phyloP scores from a whole-genome alignment of 2,888 invertebrate genomes.

The Mimachlamys varia region DNA sequence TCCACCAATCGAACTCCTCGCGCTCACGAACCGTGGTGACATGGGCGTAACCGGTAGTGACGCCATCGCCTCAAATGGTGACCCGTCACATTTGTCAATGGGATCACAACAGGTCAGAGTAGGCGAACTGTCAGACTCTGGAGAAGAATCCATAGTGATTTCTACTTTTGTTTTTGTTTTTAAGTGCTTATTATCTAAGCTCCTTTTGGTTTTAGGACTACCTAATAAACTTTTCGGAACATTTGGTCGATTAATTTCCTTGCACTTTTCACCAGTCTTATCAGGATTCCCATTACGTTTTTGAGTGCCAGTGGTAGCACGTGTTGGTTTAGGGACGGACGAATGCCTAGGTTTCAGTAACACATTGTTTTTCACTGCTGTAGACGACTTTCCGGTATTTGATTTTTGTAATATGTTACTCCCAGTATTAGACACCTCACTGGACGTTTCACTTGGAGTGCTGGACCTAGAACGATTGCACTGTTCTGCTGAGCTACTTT shows the following conservation, averaged over 20 bases:
- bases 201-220: constrained; percentile 4
- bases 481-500: background rate
- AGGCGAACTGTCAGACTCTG: background rate
- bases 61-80: background rate
- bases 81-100: constrained; percentile 8
- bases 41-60: background rate
- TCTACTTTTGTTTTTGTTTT: background rate
- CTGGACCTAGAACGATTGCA: background rate
- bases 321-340: background rate
- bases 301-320: background rate
- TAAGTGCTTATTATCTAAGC: constrained; percentile 14
- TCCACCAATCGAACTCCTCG: constrained; percentile 24
- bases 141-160: background rate
- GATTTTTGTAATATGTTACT: background rate
- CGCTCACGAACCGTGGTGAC: background rate
- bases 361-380: constrained; percentile 3
- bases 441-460: background rate
- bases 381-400: background rate
- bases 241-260: constrained; percentile 4
- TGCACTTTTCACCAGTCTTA: constrained; percentile 1
- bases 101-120: constrained; percentile 11
- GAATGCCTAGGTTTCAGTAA: background rate
- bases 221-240: background rate
- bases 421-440: background rate
- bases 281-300: background rate